Evolutionary conservation across 2,113 vertebrate genomes (phyloP), one percentile per base, ranked within the genome.

Genomic region (Canis aureus): DNA sequence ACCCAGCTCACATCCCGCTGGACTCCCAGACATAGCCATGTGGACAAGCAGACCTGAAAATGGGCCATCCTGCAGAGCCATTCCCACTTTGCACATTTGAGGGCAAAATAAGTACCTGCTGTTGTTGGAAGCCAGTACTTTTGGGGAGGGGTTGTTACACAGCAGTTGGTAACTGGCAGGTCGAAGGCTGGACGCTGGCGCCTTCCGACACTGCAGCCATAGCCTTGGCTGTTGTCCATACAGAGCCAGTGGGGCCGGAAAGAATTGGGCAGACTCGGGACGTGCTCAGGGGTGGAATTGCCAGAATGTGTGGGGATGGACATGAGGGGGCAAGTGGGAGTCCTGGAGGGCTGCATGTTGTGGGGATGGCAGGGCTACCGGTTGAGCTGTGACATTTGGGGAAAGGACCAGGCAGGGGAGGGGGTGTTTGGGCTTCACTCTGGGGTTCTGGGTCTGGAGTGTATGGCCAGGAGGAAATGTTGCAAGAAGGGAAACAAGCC

Each of bases 81-180:
- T 0, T 2, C 22, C 62, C 71, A 12, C 38, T 6, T 23, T 8
- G 2, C 29, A 78, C 35, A 3, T 5, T 19, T 1, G 3, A 23
- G 55, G 29, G 23, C 57, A 10, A 22, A 64, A 17, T n/a, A 38
- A 38, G 29, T 3, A 20, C 35, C 59, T 27, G 11, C 6, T 67
- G n/a, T 9, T 53, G 12, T 53, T 8, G 4, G 29, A 19, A 74
- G 69, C 57, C 57, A 5, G 43, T 57, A 29, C 15, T 20, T 32
- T 38, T 23, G 11, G 66, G 71, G 25, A 2, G 11, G 38, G 73
- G 49, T 49, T 20, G 55, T 53, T 25, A n/a, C n/a, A 3, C 19
- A 19, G 83, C 67, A 1, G 2, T 0, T n/a, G 20, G 29, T n/a
- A 3, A 59, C 73, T 1, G 20, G 25, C 27, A 8, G 13, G 0